Evolutionary conservation across 1,140 invertebrate species (phyloP).

Genomic region (Temnothorax longispinosus): DNA sequence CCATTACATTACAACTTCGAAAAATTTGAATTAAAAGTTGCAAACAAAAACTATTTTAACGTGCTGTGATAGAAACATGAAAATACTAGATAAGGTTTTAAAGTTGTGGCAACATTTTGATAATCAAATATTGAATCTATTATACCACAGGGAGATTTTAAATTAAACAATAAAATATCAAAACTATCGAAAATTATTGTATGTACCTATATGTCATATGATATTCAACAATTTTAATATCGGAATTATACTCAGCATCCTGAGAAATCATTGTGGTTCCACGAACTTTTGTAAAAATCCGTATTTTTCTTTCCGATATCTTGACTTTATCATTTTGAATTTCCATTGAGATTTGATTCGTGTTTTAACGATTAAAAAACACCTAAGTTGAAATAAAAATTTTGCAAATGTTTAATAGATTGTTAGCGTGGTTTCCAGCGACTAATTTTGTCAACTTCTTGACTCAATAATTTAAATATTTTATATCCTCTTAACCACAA

Average conservation of each 20-base stretch:
- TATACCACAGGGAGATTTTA: not conserved
- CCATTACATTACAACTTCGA: too few relatives aligned
- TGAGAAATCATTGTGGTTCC: not conserved
- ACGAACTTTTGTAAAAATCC: not conserved
- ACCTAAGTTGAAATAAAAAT: not conserved
- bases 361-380: not conserved
- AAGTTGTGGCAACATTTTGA: not conserved
- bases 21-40: too few relatives aligned
- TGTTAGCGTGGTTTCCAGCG: too few relatives aligned
- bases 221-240: not conserved
- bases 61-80: too few relatives aligned
- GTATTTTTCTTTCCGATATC: not conserved
- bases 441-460: too few relatives aligned
- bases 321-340: not conserved
- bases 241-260: not conserved
- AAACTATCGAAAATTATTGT: not conserved
- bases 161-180: not conserved
- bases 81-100: too few relatives aligned
- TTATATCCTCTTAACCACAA: not conserved
- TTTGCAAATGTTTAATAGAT: not conserved
- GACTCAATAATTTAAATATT: not conserved
- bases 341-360: not conserved
- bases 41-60: too few relatives aligned
- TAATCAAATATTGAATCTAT: slow-evolving; percentile 1
- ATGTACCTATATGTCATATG: not conserved